Evolutionary conservation across 2,797 vertebrate species (phyloP).

Genomic region (Eulemur albifrons): DNA sequence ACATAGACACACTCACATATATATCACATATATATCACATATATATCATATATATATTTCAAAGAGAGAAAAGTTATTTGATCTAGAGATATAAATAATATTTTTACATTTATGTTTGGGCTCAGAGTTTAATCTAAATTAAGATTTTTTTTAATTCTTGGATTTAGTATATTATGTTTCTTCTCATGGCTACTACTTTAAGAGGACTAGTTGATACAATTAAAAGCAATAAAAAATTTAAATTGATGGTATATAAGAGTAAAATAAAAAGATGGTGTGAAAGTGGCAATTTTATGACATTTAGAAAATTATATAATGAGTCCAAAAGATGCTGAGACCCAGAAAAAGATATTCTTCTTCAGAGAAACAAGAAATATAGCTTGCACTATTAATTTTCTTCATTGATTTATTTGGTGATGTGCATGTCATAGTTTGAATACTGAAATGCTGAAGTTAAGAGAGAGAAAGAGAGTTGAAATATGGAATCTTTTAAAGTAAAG

Average conservation of each 20-base stretch:
- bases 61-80: background rate
- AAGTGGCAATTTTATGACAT: background rate
- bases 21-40: background rate
- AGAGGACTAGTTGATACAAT: background rate
- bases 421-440: background rate
- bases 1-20: background rate
- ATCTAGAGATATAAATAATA: background rate
- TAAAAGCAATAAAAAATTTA: background rate
- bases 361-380: background rate
- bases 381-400: background rate
- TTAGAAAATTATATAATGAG: background rate
- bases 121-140: background rate
- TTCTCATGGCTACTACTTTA: background rate
- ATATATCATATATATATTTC: background rate
- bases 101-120: background rate
- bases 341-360: background rate
- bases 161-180: background rate
- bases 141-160: background rate
- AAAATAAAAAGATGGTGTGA: background rate
- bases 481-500: background rate
- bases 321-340: background rate
- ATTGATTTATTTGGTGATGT: background rate
- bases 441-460: background rate
- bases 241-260: background rate
- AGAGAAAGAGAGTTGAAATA: background rate